Percentiles rank a stretch among this genome's conserved stretches.
Conservation (phyloP, 2,888 invertebrate genomes). For the Seladonia tumulorum region DNA sequence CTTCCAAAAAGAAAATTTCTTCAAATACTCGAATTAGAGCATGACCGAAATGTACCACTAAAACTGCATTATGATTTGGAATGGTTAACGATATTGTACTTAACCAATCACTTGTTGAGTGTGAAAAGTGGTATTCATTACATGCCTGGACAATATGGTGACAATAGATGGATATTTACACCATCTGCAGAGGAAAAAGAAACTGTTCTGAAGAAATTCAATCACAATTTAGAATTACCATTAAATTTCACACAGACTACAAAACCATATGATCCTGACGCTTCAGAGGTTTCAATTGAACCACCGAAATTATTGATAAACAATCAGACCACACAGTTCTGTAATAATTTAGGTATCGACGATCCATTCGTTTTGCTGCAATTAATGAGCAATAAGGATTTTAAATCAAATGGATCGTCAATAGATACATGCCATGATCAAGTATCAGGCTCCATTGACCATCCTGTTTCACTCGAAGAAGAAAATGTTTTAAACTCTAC, state of each 20-base stretch:
- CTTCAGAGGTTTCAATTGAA: conserved; percentile 69
- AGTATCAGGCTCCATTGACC: conserved; percentile 52
- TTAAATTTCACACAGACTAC: conserved; percentile 92
- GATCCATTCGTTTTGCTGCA: conserved; percentile 90
- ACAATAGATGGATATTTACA: conserved; percentile 89
- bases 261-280: conserved; percentile 86
- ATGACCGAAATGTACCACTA: conserved; percentile 86
- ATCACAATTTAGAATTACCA: conserved; percentile 89
- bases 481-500: conserved; percentile 61
- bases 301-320: conserved; percentile 85
- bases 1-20: conserved; percentile 94
- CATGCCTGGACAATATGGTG: conserved; percentile 92
- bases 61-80: conserved; percentile 92
- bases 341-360: conserved; percentile 89
- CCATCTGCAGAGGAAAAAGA: conserved; percentile 91
- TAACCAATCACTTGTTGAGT: conserved; percentile 95
- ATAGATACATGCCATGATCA: conserved; percentile 54
- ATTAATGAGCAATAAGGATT: conserved; percentile 68
- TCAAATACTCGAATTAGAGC: conserved; percentile 91
- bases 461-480: conserved; percentile 58
- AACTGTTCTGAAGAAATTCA: conserved; percentile 87
- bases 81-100: conserved; percentile 95
- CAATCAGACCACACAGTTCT: conserved; percentile 89
- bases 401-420: conserved; percentile 30
- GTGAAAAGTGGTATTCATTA: conserved; percentile 89